Evolutionary conservation across 2,888 invertebrate genomes (phyloP).

Genomic region (Drosophila neonasuta): DNA sequence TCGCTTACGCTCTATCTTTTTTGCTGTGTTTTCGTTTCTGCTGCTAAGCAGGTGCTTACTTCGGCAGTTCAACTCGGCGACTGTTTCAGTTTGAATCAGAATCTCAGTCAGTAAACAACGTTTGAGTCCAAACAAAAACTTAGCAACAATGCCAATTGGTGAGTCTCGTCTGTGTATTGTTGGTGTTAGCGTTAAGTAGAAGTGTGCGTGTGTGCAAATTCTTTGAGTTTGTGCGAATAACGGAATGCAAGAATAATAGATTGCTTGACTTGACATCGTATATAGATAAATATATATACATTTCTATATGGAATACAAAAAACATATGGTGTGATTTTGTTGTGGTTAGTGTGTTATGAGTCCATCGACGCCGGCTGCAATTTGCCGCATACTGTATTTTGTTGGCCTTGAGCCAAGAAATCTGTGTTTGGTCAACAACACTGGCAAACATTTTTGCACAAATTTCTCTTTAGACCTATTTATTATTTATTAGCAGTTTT

Average conservation of each 20-base stretch:
- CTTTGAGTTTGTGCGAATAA: slow-evolving; percentile 33
- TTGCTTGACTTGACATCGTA: slow-evolving; percentile 1
- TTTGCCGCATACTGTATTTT: slow-evolving; percentile 8
- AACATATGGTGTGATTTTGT: neutral
- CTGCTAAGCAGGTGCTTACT: slow-evolving; percentile 42
- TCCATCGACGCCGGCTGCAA: slow-evolving; percentile 27
- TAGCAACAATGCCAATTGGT: slow-evolving; percentile 74
- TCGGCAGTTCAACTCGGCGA: slow-evolving; percentile 28
- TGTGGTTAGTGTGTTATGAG: neutral
- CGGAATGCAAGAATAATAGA: slow-evolving; percentile 41
- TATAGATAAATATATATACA: neutral
- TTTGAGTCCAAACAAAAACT: slow-evolving; percentile 37
- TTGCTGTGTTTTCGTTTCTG: slow-evolving; percentile 2
- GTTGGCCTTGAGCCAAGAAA: slow-evolving; percentile 57
- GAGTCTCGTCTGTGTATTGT: slow-evolving; percentile 45
- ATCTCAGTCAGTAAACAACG: slow-evolving; percentile 66
- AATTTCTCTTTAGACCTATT: slow-evolving; percentile 4
- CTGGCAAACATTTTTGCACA: slow-evolving; percentile 10
- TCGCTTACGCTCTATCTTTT: neutral
- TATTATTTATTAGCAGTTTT: neutral
- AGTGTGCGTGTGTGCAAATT: slow-evolving; percentile 15
- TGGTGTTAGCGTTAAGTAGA: neutral
- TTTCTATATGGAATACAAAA: neutral
- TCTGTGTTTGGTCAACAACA: slow-evolving; percentile 32
- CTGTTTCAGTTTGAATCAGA: slow-evolving; percentile 60